A percentile compares a stretch with the other conserved stretches of the same genome.
Evolutionary conservation across 2,888 invertebrate species (phyloP).

Genomic region (Pristionchus japonicus): DNA sequence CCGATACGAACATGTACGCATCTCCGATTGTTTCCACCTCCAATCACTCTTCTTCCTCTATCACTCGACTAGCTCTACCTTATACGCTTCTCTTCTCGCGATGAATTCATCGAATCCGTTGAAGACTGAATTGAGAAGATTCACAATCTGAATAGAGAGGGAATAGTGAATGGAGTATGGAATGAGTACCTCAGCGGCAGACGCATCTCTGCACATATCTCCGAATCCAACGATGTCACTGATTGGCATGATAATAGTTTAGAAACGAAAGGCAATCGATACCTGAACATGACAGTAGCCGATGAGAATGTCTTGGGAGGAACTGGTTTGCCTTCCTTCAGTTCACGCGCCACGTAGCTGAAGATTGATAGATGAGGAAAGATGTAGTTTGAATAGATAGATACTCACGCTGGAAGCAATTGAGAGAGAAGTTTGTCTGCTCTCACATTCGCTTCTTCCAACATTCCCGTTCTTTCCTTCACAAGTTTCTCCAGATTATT

Average conservation of each 20-base stretch:
- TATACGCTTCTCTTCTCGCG: slow-evolving; percentile 64
- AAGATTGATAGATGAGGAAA: no score
- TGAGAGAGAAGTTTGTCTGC: slow-evolving; percentile 71
- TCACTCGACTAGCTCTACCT: slow-evolving; percentile 47
- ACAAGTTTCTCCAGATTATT: slow-evolving; percentile 74
- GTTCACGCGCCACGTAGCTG: slow-evolving; percentile 70
- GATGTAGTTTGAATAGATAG: background rate
- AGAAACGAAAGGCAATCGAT: background rate
- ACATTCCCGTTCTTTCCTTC: slow-evolving; percentile 73
- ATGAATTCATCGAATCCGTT: slow-evolving; percentile 73
- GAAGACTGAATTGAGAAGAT: slow-evolving; percentile 70
- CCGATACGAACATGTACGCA: slow-evolving; percentile 73
- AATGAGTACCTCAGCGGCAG: slow-evolving; percentile 65
- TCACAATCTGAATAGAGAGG: slow-evolving; percentile 56
- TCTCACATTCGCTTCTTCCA: slow-evolving; percentile 72
- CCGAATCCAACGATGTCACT: slow-evolving; percentile 73
- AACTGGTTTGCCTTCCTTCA: slow-evolving; percentile 71
- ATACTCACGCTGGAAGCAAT: slow-evolving; percentile 61
- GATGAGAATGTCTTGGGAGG: slow-evolving; percentile 70
- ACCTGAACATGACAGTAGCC: slow-evolving; percentile 70
- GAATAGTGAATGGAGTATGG: background rate
- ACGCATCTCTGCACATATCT: slow-evolving; percentile 66
- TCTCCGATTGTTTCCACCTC: slow-evolving; percentile 74
- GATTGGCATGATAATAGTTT: slow-evolving; percentile 14
- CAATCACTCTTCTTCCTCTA: slow-evolving; percentile 7